A percentile compares a stretch with the other conserved stretches of the same genome.
These are phyloP conservation scores for Brachyalestes nurse DNA, from an alignment of 2,797 vertebrate species.

Conservation along the genomic window DNA sequence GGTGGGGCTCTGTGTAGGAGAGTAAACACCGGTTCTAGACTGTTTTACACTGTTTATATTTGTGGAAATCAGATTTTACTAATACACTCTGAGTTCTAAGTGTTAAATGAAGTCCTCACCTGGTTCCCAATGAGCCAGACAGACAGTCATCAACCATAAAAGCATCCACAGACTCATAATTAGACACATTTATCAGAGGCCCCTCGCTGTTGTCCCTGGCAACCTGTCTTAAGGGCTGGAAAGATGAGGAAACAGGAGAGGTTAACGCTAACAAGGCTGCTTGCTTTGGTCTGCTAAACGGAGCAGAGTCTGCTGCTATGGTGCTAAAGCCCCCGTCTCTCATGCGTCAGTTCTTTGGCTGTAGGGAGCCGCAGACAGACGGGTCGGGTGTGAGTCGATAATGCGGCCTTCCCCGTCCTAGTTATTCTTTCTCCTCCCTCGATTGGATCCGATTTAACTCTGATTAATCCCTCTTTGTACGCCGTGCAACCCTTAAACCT, in stretches of 20 bases:
- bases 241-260: constrained; percentile 12
- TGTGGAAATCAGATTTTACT: too few species aligned
- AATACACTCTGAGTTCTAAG: too few species aligned
- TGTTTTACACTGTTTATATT: too few species aligned
- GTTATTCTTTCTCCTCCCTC: not conserved
- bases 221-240: constrained; percentile 6
- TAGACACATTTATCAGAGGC: constrained; percentile 28
- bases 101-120: constrained; percentile 6
- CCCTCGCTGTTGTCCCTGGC: constrained; percentile 20
- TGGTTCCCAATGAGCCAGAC: constrained; percentile 35
- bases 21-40: too few species aligned
- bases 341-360: not conserved
- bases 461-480: constrained; percentile 28
- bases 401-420: not conserved
- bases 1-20: too few species aligned
- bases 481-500: constrained; percentile 3
- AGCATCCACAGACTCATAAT: constrained; percentile 39
- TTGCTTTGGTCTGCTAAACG: not conserved
- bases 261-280: not conserved
- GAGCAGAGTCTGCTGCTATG: not conserved
- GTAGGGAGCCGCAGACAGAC: not conserved
- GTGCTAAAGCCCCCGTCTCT: not conserved
- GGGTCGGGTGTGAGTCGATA: not conserved
- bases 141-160: constrained; percentile 13
- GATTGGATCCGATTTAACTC: constrained; percentile 6